Base-by-base conservation (phyloP, 2,888 invertebrate genomes). In the Hypomecis punctinalis region DNA sequence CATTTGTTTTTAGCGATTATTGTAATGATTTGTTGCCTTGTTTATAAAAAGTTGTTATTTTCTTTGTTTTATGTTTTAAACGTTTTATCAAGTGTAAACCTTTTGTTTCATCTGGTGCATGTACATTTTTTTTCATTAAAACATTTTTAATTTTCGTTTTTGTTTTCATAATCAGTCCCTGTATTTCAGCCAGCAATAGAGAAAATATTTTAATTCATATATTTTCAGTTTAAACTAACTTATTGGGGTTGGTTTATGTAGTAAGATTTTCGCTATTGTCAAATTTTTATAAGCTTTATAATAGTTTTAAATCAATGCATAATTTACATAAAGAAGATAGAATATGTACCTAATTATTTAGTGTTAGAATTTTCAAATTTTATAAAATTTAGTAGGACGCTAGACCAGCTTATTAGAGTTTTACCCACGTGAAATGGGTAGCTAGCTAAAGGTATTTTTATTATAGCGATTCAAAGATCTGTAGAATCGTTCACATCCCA, bases 351-450 rank as follows among this genome's bases (percentile, higher is more conserved):
- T 10, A 23, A 9, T 36, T 40, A 42, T 40, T 10, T 57, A 61
- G 65, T 67, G 66, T 68, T 72, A 68, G 66, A 47, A 56, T 57
- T 69, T 72, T 67, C 42, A 70, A 62, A 69, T 68, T 71, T 70
- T 71, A 72, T 68, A 33, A 56, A 47, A 56, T 1, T 63, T 66
- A 66, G 8, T 64, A 72, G 58, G 23, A 33, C 36, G 61, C 56
- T 67, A 59, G 69, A 60, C 23, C 23, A 48, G 56, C 63, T 64
- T 70, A 52, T 23, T 58, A 39, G 43, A 57, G 47, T 46, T 23
- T n/a, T 42, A 23, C 23, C 23, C 23, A 23, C 23, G 23, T 23
- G 23, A 23, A 23, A 40, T 40, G 40, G 8, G 40, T 5, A 40
- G 40, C 40, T 5, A 40, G 40, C 40, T 5, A 40, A 40, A 23